Percentiles rank a stretch among this genome's conserved stretches.
These are phyloP conservation scores for Campaea margaritaria DNA, from an alignment of 2,888 invertebrate genomes.

Conservation along the genomic window DNA sequence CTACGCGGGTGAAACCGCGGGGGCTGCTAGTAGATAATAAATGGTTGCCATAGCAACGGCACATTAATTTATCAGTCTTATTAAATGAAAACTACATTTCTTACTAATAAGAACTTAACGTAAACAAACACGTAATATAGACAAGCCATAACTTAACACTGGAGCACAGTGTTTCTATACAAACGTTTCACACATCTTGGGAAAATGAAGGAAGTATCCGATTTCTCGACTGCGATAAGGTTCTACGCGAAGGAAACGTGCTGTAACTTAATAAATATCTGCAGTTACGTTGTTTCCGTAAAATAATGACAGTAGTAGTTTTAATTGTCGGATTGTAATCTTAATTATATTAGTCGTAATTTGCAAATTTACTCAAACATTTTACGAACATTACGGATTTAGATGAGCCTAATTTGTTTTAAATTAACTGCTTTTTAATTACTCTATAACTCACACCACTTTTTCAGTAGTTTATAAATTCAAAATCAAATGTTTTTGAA, in stretches of 20 bases:
- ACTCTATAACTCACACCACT: background rate
- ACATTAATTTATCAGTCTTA: too few species aligned
- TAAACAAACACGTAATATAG: background rate
- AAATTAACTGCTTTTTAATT: conserved; percentile 14
- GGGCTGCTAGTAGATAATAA: too few species aligned
- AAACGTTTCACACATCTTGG: conserved; percentile 2
- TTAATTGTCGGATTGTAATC: conserved; percentile 18
- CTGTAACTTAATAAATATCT: conserved; percentile 7
- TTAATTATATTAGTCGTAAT: conserved; percentile 11
- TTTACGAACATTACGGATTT: background rate
- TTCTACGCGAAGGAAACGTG: conserved; percentile 2
- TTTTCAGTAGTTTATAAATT: background rate
- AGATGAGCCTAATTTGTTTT: conserved; percentile 1
- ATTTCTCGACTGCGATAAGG: conserved; percentile 1
- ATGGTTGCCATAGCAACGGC: too few species aligned
- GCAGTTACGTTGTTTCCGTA: conserved; percentile 13
- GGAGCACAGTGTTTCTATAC: background rate
- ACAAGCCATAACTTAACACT: background rate
- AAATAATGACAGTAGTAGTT: conserved; percentile 17
- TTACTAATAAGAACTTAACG: background rate
- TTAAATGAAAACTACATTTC: background rate
- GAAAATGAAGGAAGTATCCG: conserved; percentile 4
- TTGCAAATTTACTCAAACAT: background rate
- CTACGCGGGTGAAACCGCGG: too few species aligned
- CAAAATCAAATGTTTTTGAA: background rate